Base-by-base conservation (phyloP, 2,113 vertebrate species). In the Leptobrachium leishanense region DNA sequence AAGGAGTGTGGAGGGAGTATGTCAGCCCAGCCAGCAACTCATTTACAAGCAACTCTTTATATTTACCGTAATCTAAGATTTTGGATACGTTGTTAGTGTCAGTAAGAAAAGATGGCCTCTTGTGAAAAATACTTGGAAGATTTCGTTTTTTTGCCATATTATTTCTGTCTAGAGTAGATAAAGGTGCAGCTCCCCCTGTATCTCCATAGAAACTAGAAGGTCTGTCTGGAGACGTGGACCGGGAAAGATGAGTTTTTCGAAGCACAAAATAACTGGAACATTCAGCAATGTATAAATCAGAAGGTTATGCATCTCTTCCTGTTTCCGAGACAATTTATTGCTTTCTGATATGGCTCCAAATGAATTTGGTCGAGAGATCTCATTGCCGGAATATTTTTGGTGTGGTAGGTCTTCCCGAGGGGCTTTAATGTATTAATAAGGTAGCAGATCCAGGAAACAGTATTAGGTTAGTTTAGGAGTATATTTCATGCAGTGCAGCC, bases 241-340 rank as follows among this genome's bases (percentile, higher is more conserved):
- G 0, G 40, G 75, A 39, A 57, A 2, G 46, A 69, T 81, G 77
- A 74, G 39, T 6, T 59, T 3, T 46, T 75, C 1, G 0, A 55
- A 0, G 3, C 62, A 79, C 67, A 54, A 72, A 74, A 73, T n/a
- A 6, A 41, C 41, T 39, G 72, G 46, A 20, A 72, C 72, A 40
- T 74, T 80, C 65, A 55, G 54, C 42, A 74, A 68, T 71, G 44
- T 43, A 83, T 73, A 77, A 79, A 84, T 81, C 74, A 83, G 65
- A 6, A 67, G 2, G 12, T 67, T 13, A 65, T 65, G 71, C 1
- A 0, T 13, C 65, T 5, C 0, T 59, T 59, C 41, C 79, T 53
- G 81, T 68, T 2, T 0, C 10, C 43, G 64, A 43, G 62, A 72
- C 0, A 3, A 82, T 78, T 82, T 85, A 66, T 75, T 5, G 10